These are phyloP conservation scores for Musca domestica DNA, from an alignment of 1,140 invertebrate species.

Conservation along the genomic window DNA sequence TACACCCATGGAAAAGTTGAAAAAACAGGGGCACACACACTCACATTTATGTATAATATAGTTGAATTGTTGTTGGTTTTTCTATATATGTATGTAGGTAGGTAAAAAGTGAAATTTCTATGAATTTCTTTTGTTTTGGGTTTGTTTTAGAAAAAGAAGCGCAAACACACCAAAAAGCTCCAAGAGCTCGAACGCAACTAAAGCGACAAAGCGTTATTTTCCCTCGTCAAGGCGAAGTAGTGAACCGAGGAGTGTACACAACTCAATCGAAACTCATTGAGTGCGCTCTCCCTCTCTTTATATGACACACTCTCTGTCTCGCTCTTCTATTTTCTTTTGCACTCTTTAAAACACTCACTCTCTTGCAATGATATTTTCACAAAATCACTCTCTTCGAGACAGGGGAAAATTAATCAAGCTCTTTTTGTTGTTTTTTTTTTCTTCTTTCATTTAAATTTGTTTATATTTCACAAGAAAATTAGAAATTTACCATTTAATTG, in stretches of 20 bases:
- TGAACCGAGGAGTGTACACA: not conserved
- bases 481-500: constrained; percentile 6
- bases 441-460: no score
- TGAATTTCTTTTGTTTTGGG: not conserved
- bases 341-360: not conserved
- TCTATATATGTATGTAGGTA: constrained; percentile 1
- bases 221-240: constrained; percentile 8
- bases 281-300: constrained; percentile 3
- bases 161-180: constrained; percentile 22
- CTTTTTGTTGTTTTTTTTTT: no score
- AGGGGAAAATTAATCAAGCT: no score
- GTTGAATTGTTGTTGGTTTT: not conserved
- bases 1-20: not conserved
- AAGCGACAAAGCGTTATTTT: constrained; percentile 7
- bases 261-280: no score
- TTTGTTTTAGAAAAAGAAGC: constrained; percentile 16
- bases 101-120: constrained; percentile 11
- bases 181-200: constrained; percentile 21
- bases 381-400: not conserved
- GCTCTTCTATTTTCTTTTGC: constrained; percentile 2
- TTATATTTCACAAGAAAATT: no score
- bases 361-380: not conserved
- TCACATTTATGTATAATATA: constrained; percentile 1
- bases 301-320: not conserved
- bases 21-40: not conserved